These are phyloP conservation scores for Dysidea cf. avara DNA, from an alignment of 37 sponge, comb jelly and placozoan species.

Conservation along the genomic window DNA sequence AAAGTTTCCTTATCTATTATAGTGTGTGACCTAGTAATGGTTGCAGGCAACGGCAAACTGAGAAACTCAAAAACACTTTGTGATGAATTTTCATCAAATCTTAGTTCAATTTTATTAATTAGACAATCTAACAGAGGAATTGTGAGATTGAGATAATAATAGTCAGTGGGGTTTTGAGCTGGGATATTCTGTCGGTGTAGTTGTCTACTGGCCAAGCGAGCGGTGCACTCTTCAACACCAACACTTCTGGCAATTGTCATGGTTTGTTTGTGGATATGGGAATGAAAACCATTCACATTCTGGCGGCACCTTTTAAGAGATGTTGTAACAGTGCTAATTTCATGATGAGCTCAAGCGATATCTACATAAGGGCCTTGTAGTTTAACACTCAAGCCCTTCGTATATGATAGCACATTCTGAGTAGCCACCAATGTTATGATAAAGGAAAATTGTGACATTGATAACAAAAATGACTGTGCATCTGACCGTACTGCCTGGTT, in stretches of 20 bases:
- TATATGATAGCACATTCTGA: no score
- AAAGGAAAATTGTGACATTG: constrained; percentile 56
- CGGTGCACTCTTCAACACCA: constrained; percentile 31
- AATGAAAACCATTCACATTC: constrained; percentile 35
- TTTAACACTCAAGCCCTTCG: constrained; percentile 59
- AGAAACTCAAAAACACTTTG: constrained; percentile 36
- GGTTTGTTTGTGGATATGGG: constrained; percentile 23
- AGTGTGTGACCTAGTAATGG: constrained; percentile 1
- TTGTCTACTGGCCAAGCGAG: constrained; percentile 26
- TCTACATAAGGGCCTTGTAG: constrained; percentile 59
- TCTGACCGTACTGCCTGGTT: constrained; percentile 53
- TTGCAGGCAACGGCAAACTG: constrained; percentile 32
- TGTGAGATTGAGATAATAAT: constrained; percentile 30
- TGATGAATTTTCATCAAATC: constrained; percentile 28
- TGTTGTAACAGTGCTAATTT: constrained; percentile 40
- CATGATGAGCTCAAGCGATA: constrained; percentile 50
- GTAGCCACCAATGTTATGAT: no score
- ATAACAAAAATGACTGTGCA: constrained; percentile 47
- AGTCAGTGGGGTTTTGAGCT: constrained; percentile 11
- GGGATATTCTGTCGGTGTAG: constrained; percentile 33
- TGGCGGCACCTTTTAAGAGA: constrained; percentile 17
- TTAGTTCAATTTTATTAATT: constrained; percentile 25
- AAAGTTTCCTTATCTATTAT: constrained; percentile 6
- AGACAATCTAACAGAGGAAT: constrained; percentile 49
- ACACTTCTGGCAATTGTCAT: constrained; percentile 16